Conservation (phyloP, 2,888 invertebrate genomes). For the Sycophila texana region DNA sequence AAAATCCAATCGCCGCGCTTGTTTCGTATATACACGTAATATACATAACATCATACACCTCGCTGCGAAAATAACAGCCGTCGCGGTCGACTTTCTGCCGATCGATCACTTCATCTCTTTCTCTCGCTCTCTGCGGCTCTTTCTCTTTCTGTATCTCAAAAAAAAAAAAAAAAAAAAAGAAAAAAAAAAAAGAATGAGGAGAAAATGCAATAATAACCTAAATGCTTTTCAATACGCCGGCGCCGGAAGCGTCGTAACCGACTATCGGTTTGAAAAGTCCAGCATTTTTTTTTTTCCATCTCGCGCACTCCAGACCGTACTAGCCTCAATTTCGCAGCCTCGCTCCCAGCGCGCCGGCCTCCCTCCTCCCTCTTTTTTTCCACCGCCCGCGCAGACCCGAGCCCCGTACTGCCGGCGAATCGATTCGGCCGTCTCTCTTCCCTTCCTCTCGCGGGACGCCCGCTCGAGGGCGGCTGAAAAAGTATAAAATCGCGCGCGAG, state of each 20-base stretch:
- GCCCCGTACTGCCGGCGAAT: slow-evolving; percentile 2
- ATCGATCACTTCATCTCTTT: too few species aligned
- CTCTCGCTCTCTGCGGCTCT: too few species aligned
- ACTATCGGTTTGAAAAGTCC: neutral
- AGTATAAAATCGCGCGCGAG: slow-evolving; percentile 20
- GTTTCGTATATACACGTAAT: neutral
- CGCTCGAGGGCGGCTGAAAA: neutral
- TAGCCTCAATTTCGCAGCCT: slow-evolving; percentile 34
- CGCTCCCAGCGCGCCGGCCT: neutral
- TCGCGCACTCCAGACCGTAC: neutral
- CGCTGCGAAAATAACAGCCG: neutral
- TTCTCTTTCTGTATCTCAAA: too few species aligned
- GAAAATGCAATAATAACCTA: too few species aligned
- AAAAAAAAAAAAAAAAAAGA: too few species aligned
- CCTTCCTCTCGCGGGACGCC: neutral
- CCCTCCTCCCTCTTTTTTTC: neutral
- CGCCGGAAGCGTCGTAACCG: too few species aligned
- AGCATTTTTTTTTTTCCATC: slow-evolving; percentile 6
- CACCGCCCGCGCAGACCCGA: neutral
- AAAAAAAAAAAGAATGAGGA: too few species aligned
- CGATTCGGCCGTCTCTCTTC: slow-evolving; percentile 31
- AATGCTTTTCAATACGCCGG: too few species aligned
- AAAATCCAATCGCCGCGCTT: slow-evolving; percentile 1
- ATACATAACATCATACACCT: too few species aligned
- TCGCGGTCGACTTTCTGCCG: too few species aligned